These are phyloP conservation scores for Aphodius granarius DNA, from an alignment of 2,888 invertebrate species.

Conservation along the genomic window DNA sequence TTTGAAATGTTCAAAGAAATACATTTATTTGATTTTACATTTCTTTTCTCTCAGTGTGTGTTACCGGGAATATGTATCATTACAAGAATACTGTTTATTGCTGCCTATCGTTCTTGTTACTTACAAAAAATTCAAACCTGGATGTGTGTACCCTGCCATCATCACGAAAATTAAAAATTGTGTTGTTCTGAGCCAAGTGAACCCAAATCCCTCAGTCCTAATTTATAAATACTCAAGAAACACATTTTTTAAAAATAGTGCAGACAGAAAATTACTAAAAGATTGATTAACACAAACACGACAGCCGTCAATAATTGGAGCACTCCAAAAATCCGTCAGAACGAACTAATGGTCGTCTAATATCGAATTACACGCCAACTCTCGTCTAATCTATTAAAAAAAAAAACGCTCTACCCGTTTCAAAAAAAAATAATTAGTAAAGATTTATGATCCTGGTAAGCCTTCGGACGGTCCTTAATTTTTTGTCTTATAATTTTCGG, in stretches of 20 bases:
- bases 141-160: no score
- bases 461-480: slow-evolving; percentile 7
- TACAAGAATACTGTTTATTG: no score
- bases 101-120: no score
- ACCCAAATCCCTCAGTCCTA: background rate
- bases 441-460: slow-evolving; percentile 23
- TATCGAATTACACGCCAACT: slow-evolving; percentile 22
- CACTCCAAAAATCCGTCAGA: background rate
- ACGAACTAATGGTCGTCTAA: slow-evolving; percentile 17
- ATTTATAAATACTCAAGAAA: background rate
- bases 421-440: slow-evolving; percentile 18
- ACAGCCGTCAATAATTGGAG: background rate
- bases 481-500: slow-evolving; percentile 12
- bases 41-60: no score
- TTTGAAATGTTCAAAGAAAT: no score
- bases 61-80: no score
- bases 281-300: background rate
- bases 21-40: no score
- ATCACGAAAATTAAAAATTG: no score
- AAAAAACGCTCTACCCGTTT: background rate
- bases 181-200: no score
- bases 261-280: background rate
- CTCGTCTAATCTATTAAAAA: slow-evolving; percentile 19
- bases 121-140: no score
- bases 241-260: background rate